These are phyloP conservation scores for Drosophila setifemur DNA, from an alignment of 1,140 invertebrate species.

Conservation along the genomic window DNA sequence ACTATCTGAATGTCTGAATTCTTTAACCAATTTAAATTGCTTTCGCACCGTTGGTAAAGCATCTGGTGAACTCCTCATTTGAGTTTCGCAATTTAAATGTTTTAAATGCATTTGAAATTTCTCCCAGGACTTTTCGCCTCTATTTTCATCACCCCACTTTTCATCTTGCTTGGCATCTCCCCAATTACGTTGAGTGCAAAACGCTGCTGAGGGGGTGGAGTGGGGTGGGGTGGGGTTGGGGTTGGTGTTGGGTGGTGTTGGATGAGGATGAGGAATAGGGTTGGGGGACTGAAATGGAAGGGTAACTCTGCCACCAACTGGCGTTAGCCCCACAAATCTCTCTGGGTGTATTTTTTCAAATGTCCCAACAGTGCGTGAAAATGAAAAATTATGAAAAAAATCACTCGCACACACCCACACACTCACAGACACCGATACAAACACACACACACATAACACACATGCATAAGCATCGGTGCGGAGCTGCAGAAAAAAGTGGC, in stretches of 20 bases:
- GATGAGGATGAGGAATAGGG: too few relatives aligned
- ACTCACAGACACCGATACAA: slow-evolving; percentile 1
- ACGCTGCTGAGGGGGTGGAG: slow-evolving; percentile 12
- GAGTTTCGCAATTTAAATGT: slow-evolving; percentile 16
- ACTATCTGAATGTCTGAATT: background rate
- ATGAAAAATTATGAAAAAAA: slow-evolving; percentile 77
- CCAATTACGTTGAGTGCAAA: slow-evolving; percentile 75
- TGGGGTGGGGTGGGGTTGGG: background rate
- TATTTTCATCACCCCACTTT: background rate
- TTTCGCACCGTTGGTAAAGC: background rate
- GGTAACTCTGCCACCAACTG: too few relatives aligned
- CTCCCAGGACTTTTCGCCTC: slow-evolving; percentile 20
- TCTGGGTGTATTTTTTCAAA: slow-evolving; percentile 57
- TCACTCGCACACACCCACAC: slow-evolving; percentile 16
- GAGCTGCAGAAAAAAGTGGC: slow-evolving; percentile 20
- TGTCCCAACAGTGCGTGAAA: slow-evolving; percentile 77
- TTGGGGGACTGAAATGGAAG: background rate
- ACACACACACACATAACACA: background rate
- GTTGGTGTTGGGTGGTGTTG: too few relatives aligned
- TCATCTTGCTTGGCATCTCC: slow-evolving; percentile 29
- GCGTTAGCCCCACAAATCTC: slow-evolving; percentile 60
- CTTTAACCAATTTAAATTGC: background rate
- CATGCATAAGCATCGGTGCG: slow-evolving; percentile 8
- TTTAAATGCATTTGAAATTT: slow-evolving; percentile 50
- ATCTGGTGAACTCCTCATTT: background rate